A percentile compares a stretch with the other conserved stretches of the same genome.
Conservation (phyloP, 2,888 invertebrate genomes). For the Ophioninae sp. region DNA sequence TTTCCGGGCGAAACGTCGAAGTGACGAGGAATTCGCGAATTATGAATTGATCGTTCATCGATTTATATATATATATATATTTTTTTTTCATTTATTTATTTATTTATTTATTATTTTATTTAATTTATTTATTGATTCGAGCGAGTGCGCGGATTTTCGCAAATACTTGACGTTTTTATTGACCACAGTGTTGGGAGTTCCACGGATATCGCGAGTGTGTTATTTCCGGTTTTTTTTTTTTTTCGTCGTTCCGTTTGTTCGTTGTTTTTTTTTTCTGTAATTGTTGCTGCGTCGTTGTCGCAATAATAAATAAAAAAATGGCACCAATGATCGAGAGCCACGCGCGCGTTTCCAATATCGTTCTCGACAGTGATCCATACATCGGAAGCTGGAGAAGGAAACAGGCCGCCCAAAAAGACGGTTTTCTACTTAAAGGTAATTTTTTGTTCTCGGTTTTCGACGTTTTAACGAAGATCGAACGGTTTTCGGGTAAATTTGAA, state of each 20-base stretch:
- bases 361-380: constrained; percentile 69
- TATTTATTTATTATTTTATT: neutral
- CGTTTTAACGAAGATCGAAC: neutral
- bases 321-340: constrained; percentile 70
- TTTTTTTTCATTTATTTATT: neutral
- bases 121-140: constrained; percentile 5
- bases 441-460: neutral
- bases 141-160: constrained; percentile 5
- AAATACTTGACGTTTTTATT: neutral
- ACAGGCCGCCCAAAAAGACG: constrained; percentile 67
- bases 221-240: constrained; percentile 1
- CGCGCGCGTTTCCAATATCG: constrained; percentile 54
- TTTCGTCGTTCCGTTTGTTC: neutral
- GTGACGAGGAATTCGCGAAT: neutral
- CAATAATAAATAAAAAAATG: constrained; percentile 60
- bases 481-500: neutral
- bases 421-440: constrained; percentile 60
- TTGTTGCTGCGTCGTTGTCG: neutral
- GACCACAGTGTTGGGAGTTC: neutral
- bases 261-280: constrained; percentile 1
- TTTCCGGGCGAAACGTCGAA: neutral
- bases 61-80: neutral
- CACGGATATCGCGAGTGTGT: neutral
- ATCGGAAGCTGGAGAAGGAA: constrained; percentile 70
- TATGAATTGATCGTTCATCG: constrained; percentile 20